Base-by-base conservation (phyloP, 1,140 invertebrate species). In the Drosophila ficusphila region DNA sequence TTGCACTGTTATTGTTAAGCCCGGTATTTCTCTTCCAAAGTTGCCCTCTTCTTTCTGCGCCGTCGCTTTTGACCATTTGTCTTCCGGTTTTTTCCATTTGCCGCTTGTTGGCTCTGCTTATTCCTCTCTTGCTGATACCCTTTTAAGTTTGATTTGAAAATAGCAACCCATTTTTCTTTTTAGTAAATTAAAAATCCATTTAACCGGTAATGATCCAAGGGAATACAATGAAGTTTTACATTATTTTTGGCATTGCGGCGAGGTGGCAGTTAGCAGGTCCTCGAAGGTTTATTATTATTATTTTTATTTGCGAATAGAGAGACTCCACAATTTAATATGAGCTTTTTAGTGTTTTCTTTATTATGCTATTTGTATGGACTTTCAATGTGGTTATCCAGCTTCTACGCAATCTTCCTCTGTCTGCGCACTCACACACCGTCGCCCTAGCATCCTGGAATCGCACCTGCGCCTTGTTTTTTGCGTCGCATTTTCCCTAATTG, bases 401-500 rank as follows among this genome's bases (percentile, higher is more conserved):
- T 41, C 34, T 53, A 18, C 7, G n/a, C 25, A 23, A 41, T 8
- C 16, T 41, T 53, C 16, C 25, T 9, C 27, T 11, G 12, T 9
- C 27, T 11, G 12, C 19, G 9, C 11, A 54, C 36, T 7, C 31
- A 27, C 34, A 33, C 16, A 58, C 21, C 3, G 21, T 23, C 12
- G 14, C 25, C 36, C 14, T 33, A 33, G 21, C 51, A n/a, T 70
- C 69, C 57, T 39, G 65, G 64, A 75, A 79, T 60, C 52, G 75
- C 79, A 83, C 79, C 79, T 83, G 79, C 79, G 79, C 79, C 72
- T 56, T 83, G 54, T 85, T 72, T 46, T 78, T 79, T 79, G 79
- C 79, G 79, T 76, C 79, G 79, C 79, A 83, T 78, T 83, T 83
- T 85, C 39, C 49, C 52, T 85, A n/a, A n/a, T 64, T 31, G 57